Evolutionary conservation across 2,888 invertebrate genomes (phyloP).

Genomic region (Lumbricus terrestris): DNA sequence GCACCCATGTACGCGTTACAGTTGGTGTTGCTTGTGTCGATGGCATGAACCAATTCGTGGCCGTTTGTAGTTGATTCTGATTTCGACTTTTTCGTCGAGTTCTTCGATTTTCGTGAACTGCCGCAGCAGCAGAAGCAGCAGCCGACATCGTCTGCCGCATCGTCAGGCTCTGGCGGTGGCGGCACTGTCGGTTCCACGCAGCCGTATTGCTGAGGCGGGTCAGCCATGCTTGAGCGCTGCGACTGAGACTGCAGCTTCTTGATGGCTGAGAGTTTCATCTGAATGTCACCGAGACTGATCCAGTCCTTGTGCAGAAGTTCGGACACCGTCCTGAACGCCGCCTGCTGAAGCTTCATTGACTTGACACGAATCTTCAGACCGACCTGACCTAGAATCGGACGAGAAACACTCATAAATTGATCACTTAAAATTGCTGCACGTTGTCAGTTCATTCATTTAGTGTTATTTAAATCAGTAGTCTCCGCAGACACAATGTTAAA

Average conservation of each 20-base stretch:
- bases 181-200: background rate
- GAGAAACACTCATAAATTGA: background rate
- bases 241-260: conserved; percentile 17
- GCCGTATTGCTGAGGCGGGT: background rate
- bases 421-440: background rate
- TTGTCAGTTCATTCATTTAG: background rate
- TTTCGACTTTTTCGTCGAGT: background rate
- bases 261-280: conserved; percentile 23
- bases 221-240: conserved; percentile 12
- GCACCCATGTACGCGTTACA: background rate
- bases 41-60: background rate
- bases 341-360: conserved; percentile 26
- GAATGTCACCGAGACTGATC: conserved; percentile 30
- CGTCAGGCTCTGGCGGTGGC: background rate
- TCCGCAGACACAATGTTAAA: background rate
- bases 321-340: conserved; percentile 18
- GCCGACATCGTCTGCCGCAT: background rate
- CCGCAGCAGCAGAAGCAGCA: conserved; percentile 26
- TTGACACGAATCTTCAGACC: conserved; percentile 24
- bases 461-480: background rate
- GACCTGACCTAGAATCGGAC: conserved; percentile 28
- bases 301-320: conserved; percentile 28
- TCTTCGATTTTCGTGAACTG: conserved; percentile 4
- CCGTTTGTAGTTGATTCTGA: background rate
- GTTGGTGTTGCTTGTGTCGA: background rate